These are phyloP conservation scores for Hypsibius dujardini DNA, from an alignment of 1,140 invertebrate species.

Conservation along the genomic window DNA sequence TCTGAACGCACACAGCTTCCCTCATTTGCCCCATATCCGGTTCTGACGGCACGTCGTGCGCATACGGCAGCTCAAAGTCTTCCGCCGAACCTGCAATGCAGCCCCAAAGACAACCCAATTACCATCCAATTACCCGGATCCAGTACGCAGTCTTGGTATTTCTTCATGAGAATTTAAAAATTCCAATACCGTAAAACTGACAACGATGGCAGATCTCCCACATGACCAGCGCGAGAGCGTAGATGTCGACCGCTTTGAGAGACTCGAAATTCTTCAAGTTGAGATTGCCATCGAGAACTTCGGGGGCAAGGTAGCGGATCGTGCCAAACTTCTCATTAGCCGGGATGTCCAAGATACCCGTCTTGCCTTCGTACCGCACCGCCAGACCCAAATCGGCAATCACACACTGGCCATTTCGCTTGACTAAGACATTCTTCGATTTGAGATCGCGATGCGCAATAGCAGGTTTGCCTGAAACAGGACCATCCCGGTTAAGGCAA, in stretches of 20 bases:
- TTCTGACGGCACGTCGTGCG: conserved; percentile 75
- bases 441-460: conserved; percentile 91
- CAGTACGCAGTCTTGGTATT: background rate
- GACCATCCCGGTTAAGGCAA: too few species aligned
- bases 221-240: conserved; percentile 76
- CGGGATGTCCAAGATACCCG: conserved; percentile 76
- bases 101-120: background rate
- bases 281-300: conserved; percentile 75
- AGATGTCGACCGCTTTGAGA: conserved; percentile 85
- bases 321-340: conserved; percentile 75
- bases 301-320: conserved; percentile 83
- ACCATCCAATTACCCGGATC: too few species aligned
- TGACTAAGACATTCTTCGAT: conserved; percentile 86
- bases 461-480: conserved; percentile 61
- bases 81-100: conserved; percentile 38
- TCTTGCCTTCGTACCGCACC: conserved; percentile 58
- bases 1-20: conserved; percentile 67
- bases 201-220: conserved; percentile 80
- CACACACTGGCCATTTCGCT: conserved; percentile 74
- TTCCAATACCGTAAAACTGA: conserved; percentile 50
- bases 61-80: conserved; percentile 82
- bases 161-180: background rate
- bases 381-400: conserved; percentile 85
- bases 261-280: conserved; percentile 80
- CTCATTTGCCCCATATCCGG: conserved; percentile 84